Base-by-base conservation (phyloP, 2,888 invertebrate species). In the Lasioglossum morio region DNA sequence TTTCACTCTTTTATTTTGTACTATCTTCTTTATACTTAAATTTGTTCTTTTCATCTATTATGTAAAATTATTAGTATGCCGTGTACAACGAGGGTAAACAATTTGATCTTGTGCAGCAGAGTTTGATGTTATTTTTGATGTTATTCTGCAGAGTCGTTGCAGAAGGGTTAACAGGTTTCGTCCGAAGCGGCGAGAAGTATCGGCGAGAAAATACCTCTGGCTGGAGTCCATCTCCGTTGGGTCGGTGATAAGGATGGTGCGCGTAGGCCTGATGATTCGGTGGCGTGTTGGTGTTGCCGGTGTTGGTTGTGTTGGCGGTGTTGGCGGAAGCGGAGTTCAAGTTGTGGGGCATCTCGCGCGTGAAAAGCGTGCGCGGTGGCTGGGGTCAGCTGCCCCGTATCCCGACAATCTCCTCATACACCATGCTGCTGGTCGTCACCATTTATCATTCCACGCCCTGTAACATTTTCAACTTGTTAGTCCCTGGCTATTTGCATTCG, bases 381-480 rank as follows among this genome's bases (percentile, higher is more conserved):
- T 95, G 95, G 94, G 95, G 95, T 95, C 95, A 95, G 95, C 95
- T 95, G 93, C 94, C 95, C 94, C 95, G 93, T 88, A 95, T 93
- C 82, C 95, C 94, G 79, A 94, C 94, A 87, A 95, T 94, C 92
- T 95, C 95, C 91, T 95, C 95, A 93, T 95, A 95, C 92, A 95
- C 95, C 95, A 95, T 95, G 84, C 93, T 94, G 94, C 92, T 94
- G 89, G 94, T 94, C 82, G 94, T 94, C 85, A 95, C 94, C 94
- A 94, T 94, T 90, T 92, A 92, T 92, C 94, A 94, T 94, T 88
- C 91, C 92, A 92, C 81, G 78, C 90, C 84, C 84, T 78, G 87
- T 60, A 53, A 43, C 63, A 74, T 73, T 77, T 79, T 53, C 69
- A 70, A 84, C 77, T 60, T 30, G 77, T 84, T 72, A 43, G 14